phyloP scores from a whole-genome alignment of 2,113 vertebrate genomes.

The Heptranchias perlo region DNA sequence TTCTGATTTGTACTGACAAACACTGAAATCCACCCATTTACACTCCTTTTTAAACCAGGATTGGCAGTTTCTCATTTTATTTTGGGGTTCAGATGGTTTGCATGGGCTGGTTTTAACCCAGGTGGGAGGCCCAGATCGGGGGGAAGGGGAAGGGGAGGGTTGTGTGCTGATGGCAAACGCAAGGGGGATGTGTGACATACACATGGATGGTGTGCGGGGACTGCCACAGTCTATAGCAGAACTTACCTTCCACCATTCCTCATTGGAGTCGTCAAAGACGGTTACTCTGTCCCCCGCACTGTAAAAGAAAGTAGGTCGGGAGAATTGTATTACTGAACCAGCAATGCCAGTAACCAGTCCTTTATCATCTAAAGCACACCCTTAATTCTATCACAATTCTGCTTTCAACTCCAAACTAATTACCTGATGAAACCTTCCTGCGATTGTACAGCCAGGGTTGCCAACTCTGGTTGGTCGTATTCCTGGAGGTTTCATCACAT shows the following conservation, averaged over 20 bases:
- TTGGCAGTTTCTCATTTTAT: no score
- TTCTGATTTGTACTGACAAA: no score
- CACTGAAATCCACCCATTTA: no score
- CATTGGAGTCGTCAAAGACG: conserved; percentile 93
- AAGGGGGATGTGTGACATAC: background rate
- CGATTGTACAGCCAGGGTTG: no score
- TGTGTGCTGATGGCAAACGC: no score
- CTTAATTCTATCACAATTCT: background rate
- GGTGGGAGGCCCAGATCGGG: no score
- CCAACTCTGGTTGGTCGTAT: no score
- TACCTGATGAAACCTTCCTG: background rate
- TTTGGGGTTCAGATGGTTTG: no score
- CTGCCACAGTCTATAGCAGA: background rate
- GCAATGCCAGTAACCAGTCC: background rate
- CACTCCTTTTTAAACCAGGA: no score
- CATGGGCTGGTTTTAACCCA: no score
- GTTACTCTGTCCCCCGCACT: conserved; percentile 92
- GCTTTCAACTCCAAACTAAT: background rate
- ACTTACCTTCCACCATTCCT: conserved; percentile 95
- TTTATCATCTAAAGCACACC: background rate
- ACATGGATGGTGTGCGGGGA: background rate
- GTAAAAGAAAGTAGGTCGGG: conserved; percentile 1
- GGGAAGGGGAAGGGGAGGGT: no score
- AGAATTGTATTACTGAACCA: background rate
- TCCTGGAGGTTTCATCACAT: no score